Evolutionary conservation across 2,113 vertebrate genomes (phyloP), one percentile per base, ranked within the genome.

Genomic region (Embiotoca jacksoni): DNA sequence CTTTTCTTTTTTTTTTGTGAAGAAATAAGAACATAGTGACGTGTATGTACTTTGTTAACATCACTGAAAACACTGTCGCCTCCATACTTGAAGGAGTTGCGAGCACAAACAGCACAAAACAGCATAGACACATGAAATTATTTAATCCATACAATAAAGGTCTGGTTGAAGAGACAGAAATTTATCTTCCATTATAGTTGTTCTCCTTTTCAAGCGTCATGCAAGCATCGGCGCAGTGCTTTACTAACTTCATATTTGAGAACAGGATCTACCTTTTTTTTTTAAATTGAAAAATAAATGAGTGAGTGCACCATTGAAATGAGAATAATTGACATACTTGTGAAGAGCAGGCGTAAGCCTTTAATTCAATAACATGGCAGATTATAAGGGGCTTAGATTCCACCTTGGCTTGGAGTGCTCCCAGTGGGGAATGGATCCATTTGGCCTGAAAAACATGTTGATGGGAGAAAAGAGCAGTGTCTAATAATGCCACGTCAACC

Each of bases 311-410:
- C 35, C 78, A 88, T 58, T 93, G 72, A 92, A 88, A 91, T 68
- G 50, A 86, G 77, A 92, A 91, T 90, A 93, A 92, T 71, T 88
- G 83, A 89, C 82, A 87, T 82, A 81, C 83, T 89, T 56, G 58
- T 81, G 67, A 75, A 82, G 75, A 88, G 78, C 81, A 86, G 78
- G 52, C 69, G 37, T 92, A 92, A 94, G 86, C 84, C 81, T 89
- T 91, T 93, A 92, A 94, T 94, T 94, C 82, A 94, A 94, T 95
- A 92, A 94, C 87, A 84, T 89, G 90, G 91, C 84, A 94, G 91
- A 93, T 94, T 94, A 94, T 88, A 85, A 81, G 64, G 33, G 84
- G 69, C 79, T 92, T 90, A 92, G 90, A 89, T 91, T 86, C 80
- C 80, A 90, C 89, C 91, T 93, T 89, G 81, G 62, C 83, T 78